Evolutionary conservation across 2,797 vertebrate genomes (phyloP).

Genomic region (Tragelaphus oryx): DNA sequence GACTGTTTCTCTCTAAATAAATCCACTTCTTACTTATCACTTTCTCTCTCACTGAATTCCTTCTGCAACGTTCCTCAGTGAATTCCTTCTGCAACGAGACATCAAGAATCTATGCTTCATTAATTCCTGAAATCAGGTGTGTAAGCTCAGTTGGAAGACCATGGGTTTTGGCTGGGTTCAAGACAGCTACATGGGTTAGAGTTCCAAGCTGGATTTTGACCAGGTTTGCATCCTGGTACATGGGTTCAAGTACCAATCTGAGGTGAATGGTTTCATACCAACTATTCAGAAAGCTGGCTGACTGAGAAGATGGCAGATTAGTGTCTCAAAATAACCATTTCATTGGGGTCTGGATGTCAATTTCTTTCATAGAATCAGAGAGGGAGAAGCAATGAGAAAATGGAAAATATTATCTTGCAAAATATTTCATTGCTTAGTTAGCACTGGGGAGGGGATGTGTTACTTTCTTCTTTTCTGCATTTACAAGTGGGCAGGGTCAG

Average conservation of each 20-base stretch:
- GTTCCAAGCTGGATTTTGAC: neutral
- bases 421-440: neutral
- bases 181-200: neutral
- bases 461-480: neutral
- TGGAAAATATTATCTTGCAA: neutral
- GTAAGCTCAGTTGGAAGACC: neutral
- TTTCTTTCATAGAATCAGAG: neutral
- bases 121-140: neutral
- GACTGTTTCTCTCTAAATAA: neutral
- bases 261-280: neutral
- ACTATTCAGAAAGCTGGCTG: neutral
- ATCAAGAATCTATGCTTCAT: neutral
- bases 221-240: neutral
- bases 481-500: neutral
- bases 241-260: neutral
- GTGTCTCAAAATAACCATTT: neutral
- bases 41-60: neutral
- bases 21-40: neutral
- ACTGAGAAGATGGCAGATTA: neutral
- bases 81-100: neutral
- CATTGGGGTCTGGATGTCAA: neutral
- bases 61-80: neutral
- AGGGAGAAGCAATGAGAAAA: neutral
- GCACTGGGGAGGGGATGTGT: neutral
- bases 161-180: neutral